Evolutionary conservation across 2,888 invertebrate genomes (phyloP), one percentile per base, ranked within the genome.

Genomic region (Protonemura montana): DNA sequence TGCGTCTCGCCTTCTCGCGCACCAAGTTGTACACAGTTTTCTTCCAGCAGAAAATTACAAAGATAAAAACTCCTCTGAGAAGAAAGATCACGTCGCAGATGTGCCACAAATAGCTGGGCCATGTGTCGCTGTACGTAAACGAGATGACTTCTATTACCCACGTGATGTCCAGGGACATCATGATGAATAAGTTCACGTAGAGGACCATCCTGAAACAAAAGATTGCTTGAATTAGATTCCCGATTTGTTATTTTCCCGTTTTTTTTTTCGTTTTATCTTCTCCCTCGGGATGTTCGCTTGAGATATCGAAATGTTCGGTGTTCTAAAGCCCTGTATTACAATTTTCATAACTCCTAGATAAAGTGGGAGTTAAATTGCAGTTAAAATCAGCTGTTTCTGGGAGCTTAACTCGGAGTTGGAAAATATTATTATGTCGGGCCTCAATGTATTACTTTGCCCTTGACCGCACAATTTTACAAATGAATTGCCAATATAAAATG

Each of bases 41-140:
- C 82, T 89, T 89, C 86, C 90, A 90, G 21, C 89, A 89, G 86
- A 89, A 89, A 76, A 89, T 88, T 35, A 89, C 81, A 84, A 89
- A 89, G 76, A 89, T 87, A 87, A 88, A 88, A 0, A 89, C 87
- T 0, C 89, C 89, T 59, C 89, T 88, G n/a, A 89, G 87, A 26
- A 89, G 87, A 82, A 89, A 89, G 28, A 88, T 88, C 76, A 88
- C 35, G 84, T 89, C 89, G 59, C 89, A 82, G 3, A 88, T 42
- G 27, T 88, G 88, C 88, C 89, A 88, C n/a, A 85, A 86, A n/a
- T 42, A 76, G n/a, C 86, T 87, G 0, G 85, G 85, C n/a, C 85
- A 42, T 2, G 29, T 84, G 2, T 27, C 87, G 5, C 88, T 88
- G 26, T 88, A 88, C 27, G 88, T 29, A 42, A 88, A 87, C 10